Conservation (phyloP, 2,113 vertebrate species). For the Charadrius vociferus region DNA sequence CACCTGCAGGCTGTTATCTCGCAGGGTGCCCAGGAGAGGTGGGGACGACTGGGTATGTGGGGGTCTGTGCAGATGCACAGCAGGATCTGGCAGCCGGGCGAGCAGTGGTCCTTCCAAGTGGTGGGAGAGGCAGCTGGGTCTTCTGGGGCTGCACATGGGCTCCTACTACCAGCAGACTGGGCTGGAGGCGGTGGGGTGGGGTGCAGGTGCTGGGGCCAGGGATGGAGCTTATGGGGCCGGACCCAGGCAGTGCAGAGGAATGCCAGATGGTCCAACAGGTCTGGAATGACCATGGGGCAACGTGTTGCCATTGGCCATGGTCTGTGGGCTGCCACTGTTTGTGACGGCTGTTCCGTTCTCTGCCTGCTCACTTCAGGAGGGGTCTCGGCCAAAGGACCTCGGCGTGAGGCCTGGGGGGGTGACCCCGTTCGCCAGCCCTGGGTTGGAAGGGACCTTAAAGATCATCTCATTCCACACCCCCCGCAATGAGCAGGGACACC, state of each 20-base stretch:
- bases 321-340: fast-evolving
- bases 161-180: not conserved
- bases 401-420: too few species aligned
- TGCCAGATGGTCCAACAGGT: not conserved
- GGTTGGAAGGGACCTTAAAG: not conserved
- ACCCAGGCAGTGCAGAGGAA: fast-evolving
- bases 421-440: too few species aligned
- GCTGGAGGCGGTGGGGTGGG: not conserved
- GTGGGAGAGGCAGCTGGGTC: not conserved
- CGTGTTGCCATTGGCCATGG: fast-evolving
- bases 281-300: not conserved
- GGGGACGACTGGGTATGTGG: not conserved
- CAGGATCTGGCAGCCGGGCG: fast-evolving
- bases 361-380: not conserved
- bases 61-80: not conserved
- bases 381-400: not conserved
- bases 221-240: not conserved
- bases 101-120: fast-evolving
- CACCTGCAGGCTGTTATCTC: not conserved
- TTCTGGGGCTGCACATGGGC: not conserved
- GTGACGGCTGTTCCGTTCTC: not conserved
- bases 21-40: not conserved
- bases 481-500: not conserved
- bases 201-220: fast-evolving
- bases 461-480: not conserved